Conservation (phyloP, 53 echinoderm and acorn worm genomes). For the Patiria pectinifera region DNA sequence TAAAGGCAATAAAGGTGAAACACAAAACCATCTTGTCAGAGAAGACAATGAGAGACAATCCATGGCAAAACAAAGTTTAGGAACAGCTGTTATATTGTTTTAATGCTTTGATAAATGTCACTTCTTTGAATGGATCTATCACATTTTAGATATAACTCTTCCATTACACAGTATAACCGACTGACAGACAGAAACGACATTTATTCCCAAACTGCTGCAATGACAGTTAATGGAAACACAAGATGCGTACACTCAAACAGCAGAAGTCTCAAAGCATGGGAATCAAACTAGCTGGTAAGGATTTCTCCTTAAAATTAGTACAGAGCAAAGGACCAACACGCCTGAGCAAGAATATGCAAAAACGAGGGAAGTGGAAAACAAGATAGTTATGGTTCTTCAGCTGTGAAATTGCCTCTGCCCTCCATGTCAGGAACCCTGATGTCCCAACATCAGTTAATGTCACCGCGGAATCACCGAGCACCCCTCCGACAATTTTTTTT, state of each 20-base stretch:
- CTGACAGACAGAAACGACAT: too few relatives aligned
- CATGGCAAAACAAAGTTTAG: too few relatives aligned
- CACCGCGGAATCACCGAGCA: conserved; percentile 40
- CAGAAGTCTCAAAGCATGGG: not conserved
- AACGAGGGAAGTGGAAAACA: conserved; percentile 28
- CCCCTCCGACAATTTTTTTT: not conserved
- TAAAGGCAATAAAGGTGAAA: too few relatives aligned
- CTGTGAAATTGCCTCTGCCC: conserved; percentile 48
- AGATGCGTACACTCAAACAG: not conserved
- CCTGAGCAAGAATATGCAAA: not conserved
- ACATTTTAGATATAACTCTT: too few relatives aligned
- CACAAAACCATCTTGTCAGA: too few relatives aligned
- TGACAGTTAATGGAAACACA: not conserved
- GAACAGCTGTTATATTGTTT: too few relatives aligned
- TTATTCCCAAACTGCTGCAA: too few relatives aligned
- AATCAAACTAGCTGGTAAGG: not conserved
- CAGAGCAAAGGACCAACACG: not conserved
- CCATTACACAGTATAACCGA: too few relatives aligned
- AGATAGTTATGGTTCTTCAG: conserved; percentile 53
- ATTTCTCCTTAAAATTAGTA: not conserved
- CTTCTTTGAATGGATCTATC: too few relatives aligned
- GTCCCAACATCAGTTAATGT: conserved; percentile 53
- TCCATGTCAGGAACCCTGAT: conserved; percentile 44
- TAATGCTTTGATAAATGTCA: too few relatives aligned
- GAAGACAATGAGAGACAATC: too few relatives aligned